Base-by-base conservation (phyloP, 2,113 vertebrate species). In the Gallinago paraguaiae region DNA sequence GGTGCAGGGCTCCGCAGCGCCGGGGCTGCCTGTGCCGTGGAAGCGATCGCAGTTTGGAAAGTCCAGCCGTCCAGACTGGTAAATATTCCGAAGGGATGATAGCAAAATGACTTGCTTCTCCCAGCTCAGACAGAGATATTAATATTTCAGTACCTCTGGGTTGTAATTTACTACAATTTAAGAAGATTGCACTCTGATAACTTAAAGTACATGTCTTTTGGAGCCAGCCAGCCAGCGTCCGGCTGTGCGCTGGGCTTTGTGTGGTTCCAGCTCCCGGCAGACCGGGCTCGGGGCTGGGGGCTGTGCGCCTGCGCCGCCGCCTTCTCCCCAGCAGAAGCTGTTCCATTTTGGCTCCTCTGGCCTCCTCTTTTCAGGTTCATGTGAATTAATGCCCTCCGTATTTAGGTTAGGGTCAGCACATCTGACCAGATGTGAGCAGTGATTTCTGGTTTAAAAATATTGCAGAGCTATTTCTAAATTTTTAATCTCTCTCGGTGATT, bases 401-500 rank as follows among this genome's bases (percentile, higher is more conserved):
- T 96, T 87, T 97, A 96, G 97, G 96, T 98, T 97, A 97, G 95
- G 86, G 92, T 81, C 97, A 96, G 86, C 93, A 80, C 90, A 95
- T 82, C 94, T 96, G 97, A 96, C 98, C 98, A 97, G 97, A 98
- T 97, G 98, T 95, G 97, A 96, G 97, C 96, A 95, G 96, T 74
- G 92, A 97, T 97, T 98, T 98, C 97, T 97, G 96, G 95, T 98
- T 98, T 98, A 97, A 98, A 98, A 98, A 98, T 98, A 98, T 92
- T 97, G 95, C 97, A 22, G 93, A 48, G 95, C 97, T 98, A 96
- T 98, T 98, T 98, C 97, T 97, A 97, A 81, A 82, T 94, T 71
- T 97, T 97, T 98, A 98, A 98, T 98, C 98, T 97, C 96, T 85
- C 96, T 84, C 84, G 16, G 97, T 95, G 92, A 97, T 97, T 98